Conservation (phyloP, 2,888 invertebrate species). For the Drosophila paramelanica region DNA sequence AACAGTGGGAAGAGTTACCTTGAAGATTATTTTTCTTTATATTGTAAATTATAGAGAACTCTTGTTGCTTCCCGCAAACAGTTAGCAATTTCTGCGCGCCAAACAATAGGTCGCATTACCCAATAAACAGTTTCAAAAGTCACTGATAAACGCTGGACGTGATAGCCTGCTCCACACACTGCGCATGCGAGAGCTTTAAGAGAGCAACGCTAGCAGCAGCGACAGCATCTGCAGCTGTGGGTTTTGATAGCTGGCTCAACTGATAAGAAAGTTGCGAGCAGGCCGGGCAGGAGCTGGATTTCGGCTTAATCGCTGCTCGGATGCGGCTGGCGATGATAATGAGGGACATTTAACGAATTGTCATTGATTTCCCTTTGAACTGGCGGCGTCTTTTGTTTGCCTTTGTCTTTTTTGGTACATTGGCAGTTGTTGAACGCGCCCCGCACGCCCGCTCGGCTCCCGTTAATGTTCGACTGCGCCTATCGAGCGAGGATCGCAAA, state of each 20-base stretch:
- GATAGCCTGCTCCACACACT: conserved; percentile 44
- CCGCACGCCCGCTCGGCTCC: not conserved
- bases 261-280: conserved; percentile 59
- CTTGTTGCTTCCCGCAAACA: conserved; percentile 38
- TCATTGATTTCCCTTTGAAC: conserved; percentile 78
- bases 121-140: conserved; percentile 49
- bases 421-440: conserved; percentile 31
- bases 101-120: conserved; percentile 48
- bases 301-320: conserved; percentile 61
- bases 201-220: conserved; percentile 11
- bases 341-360: conserved; percentile 63
- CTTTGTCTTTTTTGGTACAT: conserved; percentile 60
- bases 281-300: conserved; percentile 38
- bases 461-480: not conserved
- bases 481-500: conserved; percentile 59
- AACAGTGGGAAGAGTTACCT: conserved; percentile 10
- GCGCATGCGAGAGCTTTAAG: conserved; percentile 74
- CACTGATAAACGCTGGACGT: conserved; percentile 59
- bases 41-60: conserved; percentile 47
- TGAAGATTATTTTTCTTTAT: conserved; percentile 33
- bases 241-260: conserved; percentile 40
- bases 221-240: conserved; percentile 6
- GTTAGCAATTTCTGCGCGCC: conserved; percentile 55
- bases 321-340: conserved; percentile 51
- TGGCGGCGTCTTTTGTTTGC: conserved; percentile 55